Evolutionary conservation across 2,888 invertebrate genomes (phyloP).

Genomic region (Sinhomidia bicolor): DNA sequence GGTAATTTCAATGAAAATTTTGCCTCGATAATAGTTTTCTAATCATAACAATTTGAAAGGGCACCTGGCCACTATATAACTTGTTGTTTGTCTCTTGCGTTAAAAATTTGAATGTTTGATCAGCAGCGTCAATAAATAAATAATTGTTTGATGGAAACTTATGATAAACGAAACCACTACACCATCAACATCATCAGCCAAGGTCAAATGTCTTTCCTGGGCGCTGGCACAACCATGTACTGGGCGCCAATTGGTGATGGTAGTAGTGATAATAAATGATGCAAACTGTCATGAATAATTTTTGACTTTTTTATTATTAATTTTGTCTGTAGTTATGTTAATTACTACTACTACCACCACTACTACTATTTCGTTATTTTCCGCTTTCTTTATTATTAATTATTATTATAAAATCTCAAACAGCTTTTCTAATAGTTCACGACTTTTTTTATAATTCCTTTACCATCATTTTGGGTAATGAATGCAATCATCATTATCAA

Average conservation of each 20-base stretch:
- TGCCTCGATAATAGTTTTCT: slow-evolving; percentile 1
- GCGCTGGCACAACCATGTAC: no score
- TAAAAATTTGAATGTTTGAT: slow-evolving; percentile 10
- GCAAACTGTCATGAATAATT: neutral
- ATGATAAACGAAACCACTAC: no score
- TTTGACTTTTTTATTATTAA: neutral
- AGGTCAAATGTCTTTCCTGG: neutral
- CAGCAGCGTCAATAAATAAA: neutral
- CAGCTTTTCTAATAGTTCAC: neutral
- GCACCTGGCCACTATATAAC: no score
- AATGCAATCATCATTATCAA: neutral
- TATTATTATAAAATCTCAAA: no score
- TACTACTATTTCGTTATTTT: neutral
- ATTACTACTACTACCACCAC: no score
- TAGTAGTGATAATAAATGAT: neutral
- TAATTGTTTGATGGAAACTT: neutral
- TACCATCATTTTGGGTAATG: neutral
- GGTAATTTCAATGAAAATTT: slow-evolving; percentile 19
- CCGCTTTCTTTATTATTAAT: neutral
- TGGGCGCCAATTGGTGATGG: neutral
- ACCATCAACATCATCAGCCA: neutral
- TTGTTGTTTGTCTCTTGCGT: neutral
- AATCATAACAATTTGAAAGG: slow-evolving; percentile 9
- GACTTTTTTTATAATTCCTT: neutral
- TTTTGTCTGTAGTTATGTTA: neutral